Conservation (phyloP, 2,797 vertebrate genomes). For the Danionella dracula region DNA sequence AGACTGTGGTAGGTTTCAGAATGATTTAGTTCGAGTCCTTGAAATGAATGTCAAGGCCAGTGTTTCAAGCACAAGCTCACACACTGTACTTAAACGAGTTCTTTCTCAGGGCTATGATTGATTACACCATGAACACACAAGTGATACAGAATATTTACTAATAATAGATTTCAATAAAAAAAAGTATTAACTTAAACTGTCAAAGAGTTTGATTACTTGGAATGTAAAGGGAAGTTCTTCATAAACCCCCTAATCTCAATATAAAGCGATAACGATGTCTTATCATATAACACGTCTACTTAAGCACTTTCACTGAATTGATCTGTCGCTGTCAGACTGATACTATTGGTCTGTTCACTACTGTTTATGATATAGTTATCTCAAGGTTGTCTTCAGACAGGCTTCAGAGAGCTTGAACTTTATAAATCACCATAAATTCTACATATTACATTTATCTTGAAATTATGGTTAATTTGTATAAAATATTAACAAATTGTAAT, state of each 20-base stretch:
- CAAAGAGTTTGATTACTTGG: not conserved
- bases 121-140: not conserved
- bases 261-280: not conserved
- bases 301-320: not conserved
- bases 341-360: conserved; percentile 17
- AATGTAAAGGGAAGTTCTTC: not conserved
- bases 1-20: not conserved
- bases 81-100: not conserved
- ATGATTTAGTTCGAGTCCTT: not conserved
- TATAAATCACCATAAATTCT: not conserved
- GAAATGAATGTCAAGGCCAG: not conserved
- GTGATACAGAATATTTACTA: not conserved
- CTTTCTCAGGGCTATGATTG: not conserved
- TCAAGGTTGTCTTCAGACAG: not conserved
- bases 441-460: not conserved
- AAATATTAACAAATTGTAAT: not conserved
- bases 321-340: not conserved
- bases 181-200: too few relatives aligned
- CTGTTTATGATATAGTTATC: conserved; percentile 26
- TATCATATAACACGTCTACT: not conserved
- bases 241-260: not conserved
- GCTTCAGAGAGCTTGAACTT: not conserved
- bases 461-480: not conserved
- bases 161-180: too few relatives aligned
- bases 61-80: not conserved